Evolutionary conservation across 2,113 vertebrate genomes (phyloP).

Genomic region (Plestiodon gilberti): DNA sequence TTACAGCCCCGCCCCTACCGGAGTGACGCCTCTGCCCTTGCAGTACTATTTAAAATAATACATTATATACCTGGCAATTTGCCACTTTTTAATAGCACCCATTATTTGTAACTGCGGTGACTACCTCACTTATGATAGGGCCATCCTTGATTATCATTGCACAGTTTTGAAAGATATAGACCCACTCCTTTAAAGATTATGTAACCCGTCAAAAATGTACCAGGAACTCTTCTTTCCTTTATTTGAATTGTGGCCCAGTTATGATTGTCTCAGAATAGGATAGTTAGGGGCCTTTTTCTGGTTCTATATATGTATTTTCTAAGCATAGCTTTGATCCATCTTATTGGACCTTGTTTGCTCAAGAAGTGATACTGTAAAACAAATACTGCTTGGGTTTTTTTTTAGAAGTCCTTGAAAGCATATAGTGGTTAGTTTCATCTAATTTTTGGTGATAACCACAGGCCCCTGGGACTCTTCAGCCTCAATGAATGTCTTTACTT

Average conservation of each 20-base stretch:
- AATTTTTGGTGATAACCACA: slow-evolving; percentile 45
- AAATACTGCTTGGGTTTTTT: slow-evolving; percentile 1
- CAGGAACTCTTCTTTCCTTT: neutral
- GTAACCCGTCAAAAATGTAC: neutral
- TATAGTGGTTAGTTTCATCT: slow-evolving; percentile 24
- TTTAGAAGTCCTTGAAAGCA: slow-evolving; percentile 10
- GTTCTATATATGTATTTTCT: neutral
- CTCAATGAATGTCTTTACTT: slow-evolving; percentile 46
- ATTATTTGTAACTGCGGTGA: neutral
- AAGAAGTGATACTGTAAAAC: neutral
- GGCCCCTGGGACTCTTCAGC: slow-evolving; percentile 32
- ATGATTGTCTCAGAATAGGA: neutral
- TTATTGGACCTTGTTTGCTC: neutral
- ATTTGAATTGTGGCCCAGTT: neutral
- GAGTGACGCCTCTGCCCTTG: too few relatives aligned
- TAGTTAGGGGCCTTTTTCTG: neutral
- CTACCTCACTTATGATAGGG: neutral
- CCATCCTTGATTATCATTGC: neutral
- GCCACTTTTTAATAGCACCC: neutral
- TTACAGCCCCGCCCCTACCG: too few relatives aligned
- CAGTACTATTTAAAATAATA: too few relatives aligned
- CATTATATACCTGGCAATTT: neutral
- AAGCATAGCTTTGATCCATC: neutral
- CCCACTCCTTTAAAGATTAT: neutral
- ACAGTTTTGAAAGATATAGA: neutral